Conservation (phyloP, 2,888 invertebrate species). For the Pharmacophagus antenor region DNA sequence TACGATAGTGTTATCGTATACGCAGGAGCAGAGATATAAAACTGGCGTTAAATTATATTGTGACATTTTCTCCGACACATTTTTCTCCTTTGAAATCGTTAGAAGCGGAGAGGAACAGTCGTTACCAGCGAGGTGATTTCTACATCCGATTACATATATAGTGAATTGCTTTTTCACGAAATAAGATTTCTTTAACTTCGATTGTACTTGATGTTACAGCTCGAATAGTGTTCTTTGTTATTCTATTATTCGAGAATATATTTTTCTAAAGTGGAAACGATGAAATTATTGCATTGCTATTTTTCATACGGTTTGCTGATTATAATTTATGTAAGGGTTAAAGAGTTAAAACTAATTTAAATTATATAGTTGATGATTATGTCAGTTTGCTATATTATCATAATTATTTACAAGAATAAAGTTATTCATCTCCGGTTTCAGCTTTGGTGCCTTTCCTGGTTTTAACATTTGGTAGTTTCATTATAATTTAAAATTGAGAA, state of each 20-base stretch:
- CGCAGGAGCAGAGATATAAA: conserved; percentile 37
- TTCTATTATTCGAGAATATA: background rate
- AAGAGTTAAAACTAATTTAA: background rate
- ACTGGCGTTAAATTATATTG: conserved; percentile 57
- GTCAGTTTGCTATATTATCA: background rate
- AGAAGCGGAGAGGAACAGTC: conserved; percentile 40
- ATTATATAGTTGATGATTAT: too few species aligned
- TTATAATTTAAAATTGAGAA: too few species aligned
- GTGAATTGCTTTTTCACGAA: conserved; percentile 29
- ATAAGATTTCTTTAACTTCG: conserved; percentile 27
- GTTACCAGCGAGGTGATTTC: conserved; percentile 33
- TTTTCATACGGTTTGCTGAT: background rate
- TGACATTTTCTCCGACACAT: conserved; percentile 48
- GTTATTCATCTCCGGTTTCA: too few species aligned
- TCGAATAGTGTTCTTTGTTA: conserved; percentile 8
- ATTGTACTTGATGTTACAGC: conserved; percentile 25
- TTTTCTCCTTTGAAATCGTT: conserved; percentile 53
- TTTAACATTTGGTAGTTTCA: too few species aligned
- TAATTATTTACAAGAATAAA: background rate
- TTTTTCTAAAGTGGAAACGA: background rate
- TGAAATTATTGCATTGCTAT: background rate
- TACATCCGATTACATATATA: conserved; percentile 32
- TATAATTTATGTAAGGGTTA: background rate
- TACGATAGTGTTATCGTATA: conserved; percentile 19
- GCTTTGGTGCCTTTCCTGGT: too few species aligned